Evolutionary conservation across 2,797 vertebrate species (phyloP), one percentile per base, ranked within the genome.

Genomic region (Helarctos malayanus): DNA sequence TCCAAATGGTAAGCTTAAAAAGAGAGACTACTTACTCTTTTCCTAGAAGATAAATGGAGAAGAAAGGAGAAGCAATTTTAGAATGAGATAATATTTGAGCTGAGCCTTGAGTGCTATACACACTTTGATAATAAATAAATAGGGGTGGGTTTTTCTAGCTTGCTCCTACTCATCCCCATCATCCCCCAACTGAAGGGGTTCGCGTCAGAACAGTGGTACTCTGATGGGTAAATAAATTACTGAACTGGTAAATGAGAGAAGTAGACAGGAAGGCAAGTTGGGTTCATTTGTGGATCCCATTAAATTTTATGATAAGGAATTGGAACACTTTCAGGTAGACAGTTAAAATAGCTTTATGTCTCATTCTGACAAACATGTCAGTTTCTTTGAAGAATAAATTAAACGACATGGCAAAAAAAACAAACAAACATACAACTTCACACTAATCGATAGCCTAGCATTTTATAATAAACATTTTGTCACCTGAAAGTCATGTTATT

Each of bases 301-400:
- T 80, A 80, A 82, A 86, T 41, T n/a, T 21, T 69, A 81, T 29
- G 41, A 15, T 92, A 11, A 90, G 35, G 6, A 47, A 78, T 73
- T 90, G 5, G 63, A 79, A 35, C 35, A 38, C 1, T 32, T 80
- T 68, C 29, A 54, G 61, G 11, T 27, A 73, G 54, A 54, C 69
- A 78, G 45, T 68, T 95, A 94, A 86, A 78, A 73, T 45, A 86
- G 19, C 10, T 73, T 87, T 71, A 69, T 93, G 8, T 32, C 63
- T 96, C 91, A 97, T 91, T 84, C 68, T 89, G 45, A 79, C 63
- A 92, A 97, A 78, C 21, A 32, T 16, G 19, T 73, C 82, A 68
- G 23, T 54, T 95, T 86, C 87, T 94, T 75, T 81, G 57, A 95
- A 75, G 25, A 91, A 95, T 89, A 75, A 84, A 80, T 47, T 45